Conservation (phyloP, 2,113 vertebrate genomes). For the Setophaga coronata region DNA sequence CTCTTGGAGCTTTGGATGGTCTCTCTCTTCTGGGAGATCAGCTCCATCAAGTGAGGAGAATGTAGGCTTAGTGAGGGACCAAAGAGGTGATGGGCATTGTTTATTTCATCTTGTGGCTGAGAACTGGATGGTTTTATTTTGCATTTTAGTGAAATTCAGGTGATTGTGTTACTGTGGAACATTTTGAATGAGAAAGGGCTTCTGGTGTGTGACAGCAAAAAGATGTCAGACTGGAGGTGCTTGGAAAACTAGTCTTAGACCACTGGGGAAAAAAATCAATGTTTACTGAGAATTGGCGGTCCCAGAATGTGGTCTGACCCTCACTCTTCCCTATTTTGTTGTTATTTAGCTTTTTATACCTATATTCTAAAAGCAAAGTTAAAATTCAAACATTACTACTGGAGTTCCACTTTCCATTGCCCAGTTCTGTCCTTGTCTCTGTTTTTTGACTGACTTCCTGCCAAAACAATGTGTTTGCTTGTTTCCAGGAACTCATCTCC, state of each 20-base stretch:
- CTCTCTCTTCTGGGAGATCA: not conserved
- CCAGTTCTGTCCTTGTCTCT: not conserved
- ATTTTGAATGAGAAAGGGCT: not conserved
- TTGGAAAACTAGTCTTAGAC: constrained; percentile 22
- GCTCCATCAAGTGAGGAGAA: not conserved
- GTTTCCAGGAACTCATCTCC: constrained; percentile 88
- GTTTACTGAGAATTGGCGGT: not conserved
- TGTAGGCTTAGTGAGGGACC: not conserved
- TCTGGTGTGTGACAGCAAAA: not conserved
- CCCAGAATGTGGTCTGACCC: not conserved
- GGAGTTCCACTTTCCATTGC: constrained; percentile 22
- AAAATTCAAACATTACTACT: not conserved
- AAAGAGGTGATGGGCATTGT: not conserved
- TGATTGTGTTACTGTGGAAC: not conserved
- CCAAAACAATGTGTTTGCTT: not conserved
- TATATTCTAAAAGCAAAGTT: not conserved
- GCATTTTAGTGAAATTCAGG: not conserved
- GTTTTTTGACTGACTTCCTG: not conserved
- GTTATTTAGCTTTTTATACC: not conserved
- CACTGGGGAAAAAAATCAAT: not conserved
- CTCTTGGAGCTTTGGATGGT: not conserved
- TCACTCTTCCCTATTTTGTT: not conserved
- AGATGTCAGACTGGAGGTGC: constrained; percentile 34
- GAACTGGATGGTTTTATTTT: not conserved
- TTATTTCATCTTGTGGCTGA: not conserved